A percentile compares a stretch with the other conserved stretches of the same genome.
These are phyloP conservation scores for Pseudorhiza aurosa DNA, from an alignment of 30 jellyfish, hydroid and myxozoan species.

Conservation along the genomic window DNA sequence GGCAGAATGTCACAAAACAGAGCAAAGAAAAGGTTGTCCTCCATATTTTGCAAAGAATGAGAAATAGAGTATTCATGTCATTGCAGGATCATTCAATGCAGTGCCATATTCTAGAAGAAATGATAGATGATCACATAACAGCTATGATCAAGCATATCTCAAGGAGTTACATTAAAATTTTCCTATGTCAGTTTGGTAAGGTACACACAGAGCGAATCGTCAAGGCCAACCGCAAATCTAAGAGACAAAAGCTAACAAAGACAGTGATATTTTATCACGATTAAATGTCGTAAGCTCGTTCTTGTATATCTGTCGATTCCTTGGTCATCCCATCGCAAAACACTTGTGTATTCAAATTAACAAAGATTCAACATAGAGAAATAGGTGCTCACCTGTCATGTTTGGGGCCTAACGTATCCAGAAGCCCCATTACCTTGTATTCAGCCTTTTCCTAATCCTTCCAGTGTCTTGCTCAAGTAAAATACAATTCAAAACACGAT, in stretches of 20 bases:
- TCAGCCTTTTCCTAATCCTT: too few species aligned
- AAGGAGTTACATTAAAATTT: background rate
- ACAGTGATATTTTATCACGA: background rate
- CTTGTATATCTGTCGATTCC: too few species aligned
- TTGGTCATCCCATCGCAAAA: too few species aligned
- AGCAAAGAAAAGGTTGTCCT: constrained; percentile 27
- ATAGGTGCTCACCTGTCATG: too few species aligned
- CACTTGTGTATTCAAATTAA: too few species aligned
- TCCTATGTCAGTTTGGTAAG: background rate
- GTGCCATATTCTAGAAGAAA: background rate
- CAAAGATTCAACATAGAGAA: too few species aligned
- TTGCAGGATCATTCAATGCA: constrained; percentile 25
- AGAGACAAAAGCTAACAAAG: background rate
- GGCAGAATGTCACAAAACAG: constrained; percentile 13
- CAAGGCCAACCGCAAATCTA: background rate
- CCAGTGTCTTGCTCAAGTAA: too few species aligned
- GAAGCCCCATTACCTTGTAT: too few species aligned
- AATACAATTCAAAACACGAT: too few species aligned
- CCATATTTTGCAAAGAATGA: background rate
- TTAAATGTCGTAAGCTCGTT: background rate
- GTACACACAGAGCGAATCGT: constrained; percentile 5
- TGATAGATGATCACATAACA: constrained; percentile 31
- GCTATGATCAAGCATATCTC: background rate
- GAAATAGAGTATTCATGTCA: background rate
- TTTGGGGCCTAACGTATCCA: too few species aligned